phyloP scores from a whole-genome alignment of 2,888 invertebrate species.

The Sympetrum striolatum region DNA sequence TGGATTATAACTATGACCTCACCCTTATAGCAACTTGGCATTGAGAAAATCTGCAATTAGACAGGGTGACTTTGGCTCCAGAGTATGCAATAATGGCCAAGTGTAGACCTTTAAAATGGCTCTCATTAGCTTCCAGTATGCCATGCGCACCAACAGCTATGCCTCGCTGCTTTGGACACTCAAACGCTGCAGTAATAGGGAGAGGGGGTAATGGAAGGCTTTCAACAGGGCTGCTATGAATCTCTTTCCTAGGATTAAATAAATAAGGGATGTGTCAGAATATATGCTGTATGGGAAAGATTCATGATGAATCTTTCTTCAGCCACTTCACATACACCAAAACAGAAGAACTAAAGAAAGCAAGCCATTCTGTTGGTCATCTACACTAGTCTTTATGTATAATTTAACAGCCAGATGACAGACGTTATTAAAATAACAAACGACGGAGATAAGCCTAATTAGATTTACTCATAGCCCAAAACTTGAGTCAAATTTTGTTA shows the following conservation, averaged over 20 bases:
- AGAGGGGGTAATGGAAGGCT: not conserved
- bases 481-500: no score
- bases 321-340: no score
- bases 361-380: no score
- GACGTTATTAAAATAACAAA: no score
- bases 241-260: not conserved
- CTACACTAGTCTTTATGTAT: no score
- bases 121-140: not conserved
- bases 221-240: not conserved
- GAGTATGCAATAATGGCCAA: not conserved
- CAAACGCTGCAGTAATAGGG: not conserved
- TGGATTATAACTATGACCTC: not conserved
- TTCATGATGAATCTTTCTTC: no score
- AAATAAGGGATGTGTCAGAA: not conserved
- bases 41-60: not conserved
- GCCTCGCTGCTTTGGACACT: not conserved
- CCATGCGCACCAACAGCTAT: constrained; percentile 28
- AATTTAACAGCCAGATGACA: no score
- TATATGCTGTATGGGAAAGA: not conserved
- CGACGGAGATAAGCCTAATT: no score
- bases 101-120: constrained; percentile 3
- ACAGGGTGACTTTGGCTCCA: not conserved
- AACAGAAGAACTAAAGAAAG: no score
- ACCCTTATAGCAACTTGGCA: constrained; percentile 10
- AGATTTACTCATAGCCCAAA: no score